Percentiles rank a stretch among this genome's conserved stretches.
These are phyloP conservation scores for Melitaea cinxia DNA, from an alignment of 1,140 invertebrate genomes.

Conservation along the genomic window DNA sequence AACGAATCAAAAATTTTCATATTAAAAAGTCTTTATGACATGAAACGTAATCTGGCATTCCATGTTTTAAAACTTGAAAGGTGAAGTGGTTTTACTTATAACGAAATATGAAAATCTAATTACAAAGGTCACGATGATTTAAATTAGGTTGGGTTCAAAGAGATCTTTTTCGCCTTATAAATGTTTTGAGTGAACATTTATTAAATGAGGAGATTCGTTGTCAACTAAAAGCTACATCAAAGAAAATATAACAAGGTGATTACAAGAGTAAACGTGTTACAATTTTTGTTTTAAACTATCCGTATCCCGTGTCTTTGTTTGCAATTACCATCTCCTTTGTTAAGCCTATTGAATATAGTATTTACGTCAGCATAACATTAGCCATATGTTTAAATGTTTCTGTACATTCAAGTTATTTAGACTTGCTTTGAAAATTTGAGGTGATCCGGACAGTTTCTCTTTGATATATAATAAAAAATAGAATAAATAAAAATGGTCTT, in stretches of 20 bases:
- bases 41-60: conserved; percentile 12
- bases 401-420: too few relatives aligned
- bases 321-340: too few relatives aligned
- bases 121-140: conserved; percentile 27
- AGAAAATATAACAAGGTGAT: conserved; percentile 9
- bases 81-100: conserved; percentile 31
- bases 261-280: neutral
- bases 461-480: too few relatives aligned
- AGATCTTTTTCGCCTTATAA: conserved; percentile 27
- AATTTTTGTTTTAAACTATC: neutral
- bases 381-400: too few relatives aligned
- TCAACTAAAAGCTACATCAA: conserved; percentile 23
- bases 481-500: too few relatives aligned
- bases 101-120: conserved; percentile 39
- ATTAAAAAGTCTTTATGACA: conserved; percentile 38
- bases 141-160: conserved; percentile 24
- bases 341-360: too few relatives aligned
- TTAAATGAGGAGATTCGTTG: conserved; percentile 22
- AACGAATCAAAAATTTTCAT: conserved; percentile 46
- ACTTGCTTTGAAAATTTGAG: too few relatives aligned
- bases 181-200: conserved; percentile 27
- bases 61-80: conserved; percentile 30
- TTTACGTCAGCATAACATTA: too few relatives aligned
- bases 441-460: too few relatives aligned
- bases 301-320: too few relatives aligned